Base-by-base conservation (phyloP, 2,888 invertebrate species). In the Fissipunctia ypsillon region DNA sequence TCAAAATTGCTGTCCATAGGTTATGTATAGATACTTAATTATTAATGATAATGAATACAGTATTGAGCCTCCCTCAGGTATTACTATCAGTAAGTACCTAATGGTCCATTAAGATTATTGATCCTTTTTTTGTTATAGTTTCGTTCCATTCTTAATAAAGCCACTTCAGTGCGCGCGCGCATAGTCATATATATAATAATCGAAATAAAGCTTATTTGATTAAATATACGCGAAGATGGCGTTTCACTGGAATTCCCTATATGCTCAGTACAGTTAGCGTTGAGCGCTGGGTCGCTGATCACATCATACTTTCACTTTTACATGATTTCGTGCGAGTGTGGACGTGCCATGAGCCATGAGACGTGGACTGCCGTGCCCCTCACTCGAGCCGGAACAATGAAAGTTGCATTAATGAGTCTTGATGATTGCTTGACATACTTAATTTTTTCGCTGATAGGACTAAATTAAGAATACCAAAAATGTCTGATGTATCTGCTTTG, bases 241-340 rank as follows among this genome's bases (percentile, higher is more conserved):
- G 69, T 68, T 76, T 75, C 52, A 64, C 48, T 68, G 57, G 56
- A 68, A 59, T 73, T 76, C 70, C 60, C 72, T 84, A 76, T 82
- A 85, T 84, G 81, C 85, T 83, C 81, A 76, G 79, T 84, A 88
- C 83, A 85, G 84, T 84, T 81, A 88, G 81, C 74, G 76, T 85
- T 81, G 76, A 84, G 83, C 81, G 83, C 76, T 73, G 87, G 89
- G 87, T 79, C 88, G 89, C 87, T 90, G 93, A 93, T 94, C 94
- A 92, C 93, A 93, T 93, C 91, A 92, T 91, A 95, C 95, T 96
- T 96, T 95, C 95, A 95, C 95, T 95, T 95, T 95, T 94, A 92
- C 90, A 87, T 91, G 91, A 93, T 95, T 94, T 94, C 91, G 93
- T 93, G 93, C 91, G 87, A 93, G 91, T 89, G 90, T 88, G 88